Evolutionary conservation across 2,113 vertebrate species (phyloP), one percentile per base, ranked within the genome.

Genomic region (Engystomops pustulosus): DNA sequence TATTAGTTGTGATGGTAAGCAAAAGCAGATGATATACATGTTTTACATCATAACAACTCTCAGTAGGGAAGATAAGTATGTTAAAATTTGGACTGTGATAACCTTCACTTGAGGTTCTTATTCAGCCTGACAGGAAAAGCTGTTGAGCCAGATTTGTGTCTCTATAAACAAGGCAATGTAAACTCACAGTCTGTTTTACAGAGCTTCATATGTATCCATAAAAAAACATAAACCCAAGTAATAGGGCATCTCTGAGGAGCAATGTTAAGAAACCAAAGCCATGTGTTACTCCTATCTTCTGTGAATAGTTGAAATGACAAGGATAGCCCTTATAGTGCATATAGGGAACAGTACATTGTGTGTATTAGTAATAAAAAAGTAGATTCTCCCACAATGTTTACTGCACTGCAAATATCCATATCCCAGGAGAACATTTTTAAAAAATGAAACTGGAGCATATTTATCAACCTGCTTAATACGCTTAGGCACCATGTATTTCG

Each of bases 141-240:
- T 75, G 25, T 44, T 67, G 41, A 67, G 55, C n/a, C 23, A 76
- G 41, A 83, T 74, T 65, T 83, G 53, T 83, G n/a, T 23, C 55
- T 41, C 71, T 49, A 83, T 83, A 76, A 75, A 83, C 55, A 83
- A 65, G 27, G 55, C 81, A 67, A 76, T 83, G 71, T 58, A 76
- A 75, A 83, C 55, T 76, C 53, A 58, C 68, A 76, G 55, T 23
- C 55, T 83, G 34, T 72, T 83, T 76, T 83, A 76, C 44, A 36
- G 53, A 67, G 58, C 41, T 76, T 60, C 71, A 34, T 67, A 62
- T 65, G 30, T 32, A 49, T 44, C 36, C 38, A 51, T 65, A 75
- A 83, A 83, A 83, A 32, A 23, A 83, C n/a, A 83, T 83, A 83
- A 83, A 83, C 81, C 41, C 23, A 34, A 41, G 51, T 83, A 83